Conservation (phyloP, 2,888 invertebrate species). For the Melanostoma mellinum region DNA sequence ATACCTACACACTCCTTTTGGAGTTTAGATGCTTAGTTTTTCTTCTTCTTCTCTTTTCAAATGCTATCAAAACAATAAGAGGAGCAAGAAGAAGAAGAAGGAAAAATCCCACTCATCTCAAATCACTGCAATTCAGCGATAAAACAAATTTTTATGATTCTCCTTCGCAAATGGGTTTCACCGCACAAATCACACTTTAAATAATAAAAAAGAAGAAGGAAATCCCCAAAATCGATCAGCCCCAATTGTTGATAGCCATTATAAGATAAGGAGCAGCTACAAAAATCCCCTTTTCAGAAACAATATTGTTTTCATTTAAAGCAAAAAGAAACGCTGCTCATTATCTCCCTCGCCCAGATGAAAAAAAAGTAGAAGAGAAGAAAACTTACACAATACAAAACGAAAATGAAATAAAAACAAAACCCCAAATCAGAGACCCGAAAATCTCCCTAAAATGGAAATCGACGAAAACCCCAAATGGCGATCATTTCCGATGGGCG, state of each 20-base stretch:
- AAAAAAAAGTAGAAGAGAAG: background rate
- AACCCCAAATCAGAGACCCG: constrained; percentile 13
- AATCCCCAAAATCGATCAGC: constrained; percentile 28
- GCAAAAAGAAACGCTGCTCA: constrained; percentile 24
- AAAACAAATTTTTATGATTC: constrained; percentile 26
- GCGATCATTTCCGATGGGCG: constrained; percentile 48
- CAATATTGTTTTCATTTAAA: constrained; percentile 46
- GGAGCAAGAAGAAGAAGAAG: too few relatives aligned
- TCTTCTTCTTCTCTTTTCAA: too few relatives aligned
- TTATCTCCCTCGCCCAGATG: constrained; percentile 33
- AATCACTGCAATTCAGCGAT: constrained; percentile 21
- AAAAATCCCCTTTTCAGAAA: constrained; percentile 30
- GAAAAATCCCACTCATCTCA: background rate
- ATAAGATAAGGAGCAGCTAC: constrained; percentile 28
- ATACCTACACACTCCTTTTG: too few relatives aligned
- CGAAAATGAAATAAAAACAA: constrained; percentile 28
- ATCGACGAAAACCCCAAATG: constrained; percentile 41
- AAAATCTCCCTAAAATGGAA: constrained; percentile 35
- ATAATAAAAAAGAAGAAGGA: constrained; percentile 3
- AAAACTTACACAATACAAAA: constrained; percentile 3
- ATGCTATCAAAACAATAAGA: too few relatives aligned
- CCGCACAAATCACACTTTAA: constrained; percentile 17
- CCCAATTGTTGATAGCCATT: constrained; percentile 40
- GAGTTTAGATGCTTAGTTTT: too few relatives aligned
- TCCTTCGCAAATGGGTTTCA: constrained; percentile 3